Base-by-base conservation (phyloP, 37 sponge, comb jelly and placozoan genomes). In the Haliclona indistincta region DNA sequence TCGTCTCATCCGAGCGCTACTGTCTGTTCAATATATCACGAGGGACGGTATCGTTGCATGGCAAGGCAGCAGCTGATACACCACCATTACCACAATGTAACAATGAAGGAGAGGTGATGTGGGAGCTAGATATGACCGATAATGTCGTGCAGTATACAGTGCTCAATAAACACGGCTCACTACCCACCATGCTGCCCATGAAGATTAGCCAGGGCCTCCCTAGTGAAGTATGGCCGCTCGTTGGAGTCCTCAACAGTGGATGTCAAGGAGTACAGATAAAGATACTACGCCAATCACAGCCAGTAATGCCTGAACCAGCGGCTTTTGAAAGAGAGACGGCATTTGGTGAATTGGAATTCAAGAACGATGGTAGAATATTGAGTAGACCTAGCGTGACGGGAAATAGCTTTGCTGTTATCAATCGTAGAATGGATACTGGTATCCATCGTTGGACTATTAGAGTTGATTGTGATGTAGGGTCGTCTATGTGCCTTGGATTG, bases 401-500 rank as follows among this genome's bases (percentile, higher is more conserved):
- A 11, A 86, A 86, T 53, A 36, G 80, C 29, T 78, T 44, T 63
- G 79, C 74, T 30, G 47, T 86, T 3, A 34, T 86, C 0, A 66
- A 66, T 32, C 45, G 38, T 40, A 53, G 67, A 29, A 43, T 79
- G 11, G 41, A 17, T 13, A 13, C 35, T 1, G 86, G 86, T 8
- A 55, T 15, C 6, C 79, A 86, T 30, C 32, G 39, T 17, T 74
- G 73, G 74, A 67, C 13, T 42, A 44, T 86, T 28, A 53, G 20
- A 36, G 56, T 86, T 17, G 34, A 11, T 3, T 54, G 38, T 67
- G 86, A 86, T 73, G 64, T 79, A 43, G 86, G 86, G 26, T 73
- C 86, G 0, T 78, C 79, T 42, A n/a, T 77, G 0, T 78, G 86
- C 26, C 19, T 79, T 1, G 86, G 86, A 0, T 4, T 86, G 6